Base-by-base conservation (phyloP, 2,113 vertebrate species). In the Bufo gargarizans region DNA sequence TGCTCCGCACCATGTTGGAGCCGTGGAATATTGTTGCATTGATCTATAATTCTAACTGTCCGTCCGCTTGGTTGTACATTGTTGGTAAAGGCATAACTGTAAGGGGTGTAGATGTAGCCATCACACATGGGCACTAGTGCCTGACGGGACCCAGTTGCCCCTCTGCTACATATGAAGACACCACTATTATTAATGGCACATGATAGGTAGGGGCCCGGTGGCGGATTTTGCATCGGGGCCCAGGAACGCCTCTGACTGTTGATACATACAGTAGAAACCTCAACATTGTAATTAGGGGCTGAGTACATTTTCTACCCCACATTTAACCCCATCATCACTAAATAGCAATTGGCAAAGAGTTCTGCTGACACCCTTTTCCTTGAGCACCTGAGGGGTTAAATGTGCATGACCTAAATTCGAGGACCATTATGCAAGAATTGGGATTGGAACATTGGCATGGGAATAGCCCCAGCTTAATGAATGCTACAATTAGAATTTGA, bases 401-500 rank as follows among this genome's bases (percentile, higher is more conserved):
- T 56, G 72, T 19, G 5, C 79, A 72, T 96, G 94, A 96, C 95
- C 95, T 95, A 96, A 95, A 95, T 96, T 96, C 93, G 93, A 90
- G 59, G 91, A 89, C 89, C 91, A 92, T 92, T 93, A 92, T 94
- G 93, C 94, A 90, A 94, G 93, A 61, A 92, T 94, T 94, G 95
- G 95, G 94, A 94, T 94, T 91, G 91, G 85, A 91, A 91, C 92
- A 91, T 94, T 85, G 93, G 91, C 95, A 95, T 91, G 95, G 95
- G 95, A 96, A 95, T 96, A 95, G 95, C 94, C 93, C 93, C 91
- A 94, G 94, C 95, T 95, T 96, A 96, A 96, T 95, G 95, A 96
- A 96, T 95, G 96, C 95, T 96, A 96, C 96, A 96, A 96, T 96
- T 96, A 96, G 95, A 95, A 95, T 96, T 96, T 96, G 95, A 96